Conservation (phyloP, 2,113 vertebrate species). For the Callithrix jacchus region DNA sequence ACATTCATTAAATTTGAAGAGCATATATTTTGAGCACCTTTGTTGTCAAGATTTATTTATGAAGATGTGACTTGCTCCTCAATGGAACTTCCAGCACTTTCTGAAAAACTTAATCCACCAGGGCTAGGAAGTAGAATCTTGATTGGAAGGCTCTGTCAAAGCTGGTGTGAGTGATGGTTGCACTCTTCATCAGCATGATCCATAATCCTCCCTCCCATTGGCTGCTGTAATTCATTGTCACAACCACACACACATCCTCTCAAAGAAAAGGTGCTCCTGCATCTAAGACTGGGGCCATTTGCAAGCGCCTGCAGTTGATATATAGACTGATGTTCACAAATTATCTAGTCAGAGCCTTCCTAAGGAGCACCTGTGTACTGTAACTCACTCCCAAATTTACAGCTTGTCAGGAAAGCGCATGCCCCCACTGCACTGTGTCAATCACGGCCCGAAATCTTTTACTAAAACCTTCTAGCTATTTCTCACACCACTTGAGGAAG, state of each 20-base stretch:
- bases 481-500: conserved; percentile 75
- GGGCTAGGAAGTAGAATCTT: conserved; percentile 68
- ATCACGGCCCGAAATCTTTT: conserved; percentile 74
- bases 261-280: conserved; percentile 60
- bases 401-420: conserved; percentile 68
- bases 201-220: conserved; percentile 70
- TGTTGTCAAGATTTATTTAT: conserved; percentile 62
- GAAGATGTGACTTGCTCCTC: conserved; percentile 56
- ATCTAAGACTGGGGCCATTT: conserved; percentile 44
- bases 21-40: conserved; percentile 29
- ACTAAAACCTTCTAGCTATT: conserved; percentile 58
- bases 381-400: conserved; percentile 77
- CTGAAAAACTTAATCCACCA: conserved; percentile 49
- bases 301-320: conserved; percentile 71
- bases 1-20: conserved; percentile 17
- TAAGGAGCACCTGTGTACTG: conserved; percentile 78
- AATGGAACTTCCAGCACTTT: conserved; percentile 45
- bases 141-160: conserved; percentile 76
- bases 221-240: conserved; percentile 76
- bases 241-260: conserved; percentile 44
- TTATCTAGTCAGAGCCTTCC: conserved; percentile 75
- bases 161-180: conserved; percentile 73
- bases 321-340: conserved; percentile 74
- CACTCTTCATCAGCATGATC: conserved; percentile 76
- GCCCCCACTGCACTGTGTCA: conserved; percentile 72